Evolutionary conservation across 2,888 invertebrate species (phyloP).

Genomic region (Drosophila emarginata): DNA sequence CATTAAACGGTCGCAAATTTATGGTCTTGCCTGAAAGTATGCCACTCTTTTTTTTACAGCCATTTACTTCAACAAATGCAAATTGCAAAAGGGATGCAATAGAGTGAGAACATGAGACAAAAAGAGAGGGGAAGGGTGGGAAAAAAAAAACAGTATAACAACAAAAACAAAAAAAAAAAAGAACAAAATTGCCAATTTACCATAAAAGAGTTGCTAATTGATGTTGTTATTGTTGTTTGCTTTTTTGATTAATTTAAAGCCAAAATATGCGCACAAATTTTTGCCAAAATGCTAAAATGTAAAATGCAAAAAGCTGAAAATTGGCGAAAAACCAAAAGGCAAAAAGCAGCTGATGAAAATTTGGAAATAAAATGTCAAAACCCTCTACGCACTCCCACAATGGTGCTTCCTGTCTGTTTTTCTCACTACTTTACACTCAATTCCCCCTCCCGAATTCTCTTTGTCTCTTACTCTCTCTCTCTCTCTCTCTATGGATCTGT

Average conservation of each 20-base stretch:
- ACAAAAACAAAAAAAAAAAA: neutral
- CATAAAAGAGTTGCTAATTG: slow-evolving; percentile 23
- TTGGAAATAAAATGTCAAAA: neutral
- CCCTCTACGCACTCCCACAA: neutral
- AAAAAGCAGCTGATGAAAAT: slow-evolving; percentile 23
- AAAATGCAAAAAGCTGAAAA: slow-evolving; percentile 25
- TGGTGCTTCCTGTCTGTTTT: neutral
- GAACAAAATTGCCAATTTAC: slow-evolving; percentile 12
- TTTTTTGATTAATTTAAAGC: slow-evolving; percentile 13
- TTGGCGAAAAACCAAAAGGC: slow-evolving; percentile 30
- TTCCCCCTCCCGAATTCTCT: slow-evolving; percentile 2
- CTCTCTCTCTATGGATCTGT: slow-evolving; percentile 18
- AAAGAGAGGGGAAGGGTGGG: too few relatives aligned
- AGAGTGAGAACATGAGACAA: neutral
- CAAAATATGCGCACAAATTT: slow-evolving; percentile 14
- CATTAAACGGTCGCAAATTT: slow-evolving; percentile 47
- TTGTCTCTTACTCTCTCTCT: neutral
- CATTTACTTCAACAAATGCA: slow-evolving; percentile 24
- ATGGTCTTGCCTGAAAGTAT: slow-evolving; percentile 41
- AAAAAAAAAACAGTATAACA: too few relatives aligned
- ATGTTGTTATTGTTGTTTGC: slow-evolving; percentile 5
- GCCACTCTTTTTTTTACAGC: slow-evolving; percentile 39
- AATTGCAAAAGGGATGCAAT: slow-evolving; percentile 3
- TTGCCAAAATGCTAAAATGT: slow-evolving; percentile 7
- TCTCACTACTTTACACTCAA: neutral